Percentiles rank a stretch among this genome's conserved stretches.
Conservation (phyloP, 2,888 invertebrate genomes). For the Epirrhoe alternata region DNA sequence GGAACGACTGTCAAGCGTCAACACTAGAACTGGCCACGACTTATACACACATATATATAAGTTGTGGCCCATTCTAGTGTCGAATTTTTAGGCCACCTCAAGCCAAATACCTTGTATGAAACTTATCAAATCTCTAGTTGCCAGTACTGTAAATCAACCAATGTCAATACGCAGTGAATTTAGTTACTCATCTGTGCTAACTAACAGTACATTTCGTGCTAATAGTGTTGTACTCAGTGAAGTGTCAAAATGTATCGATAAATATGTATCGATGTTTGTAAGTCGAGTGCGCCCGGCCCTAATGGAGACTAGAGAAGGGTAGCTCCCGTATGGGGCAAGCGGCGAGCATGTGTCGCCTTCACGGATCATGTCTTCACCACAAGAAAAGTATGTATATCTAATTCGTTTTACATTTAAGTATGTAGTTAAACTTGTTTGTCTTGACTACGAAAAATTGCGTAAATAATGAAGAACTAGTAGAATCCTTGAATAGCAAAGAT, state of each 20-base stretch:
- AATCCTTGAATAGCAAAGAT: no score
- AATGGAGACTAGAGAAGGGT: slow-evolving; percentile 76
- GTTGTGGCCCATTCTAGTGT: no score
- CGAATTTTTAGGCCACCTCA: no score
- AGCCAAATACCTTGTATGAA: not conserved
- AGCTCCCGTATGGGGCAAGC: slow-evolving; percentile 91
- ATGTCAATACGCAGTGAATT: slow-evolving; percentile 31
- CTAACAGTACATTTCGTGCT: slow-evolving; percentile 54
- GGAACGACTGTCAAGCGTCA: no score
- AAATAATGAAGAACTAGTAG: no score
- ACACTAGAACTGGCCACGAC: no score
- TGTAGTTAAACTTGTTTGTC: not conserved
- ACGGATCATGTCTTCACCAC: slow-evolving; percentile 90
- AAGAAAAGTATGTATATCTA: slow-evolving; percentile 88
- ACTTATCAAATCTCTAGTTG: slow-evolving; percentile 36
- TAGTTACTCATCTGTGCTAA: slow-evolving; percentile 39
- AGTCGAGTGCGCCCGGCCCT: slow-evolving; percentile 58
- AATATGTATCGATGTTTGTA: slow-evolving; percentile 45
- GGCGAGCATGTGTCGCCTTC: slow-evolving; percentile 92
- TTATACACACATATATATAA: no score
- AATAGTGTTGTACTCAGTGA: slow-evolving; percentile 57
- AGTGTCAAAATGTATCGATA: slow-evolving; percentile 57
- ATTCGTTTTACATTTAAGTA: not conserved
- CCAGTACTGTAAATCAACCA: slow-evolving; percentile 58
- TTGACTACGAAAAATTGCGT: not conserved